A percentile compares a stretch with the other conserved stretches of the same genome.
phyloP scores from a whole-genome alignment of 1,140 invertebrate species.

The Drosophila ercepeae region DNA sequence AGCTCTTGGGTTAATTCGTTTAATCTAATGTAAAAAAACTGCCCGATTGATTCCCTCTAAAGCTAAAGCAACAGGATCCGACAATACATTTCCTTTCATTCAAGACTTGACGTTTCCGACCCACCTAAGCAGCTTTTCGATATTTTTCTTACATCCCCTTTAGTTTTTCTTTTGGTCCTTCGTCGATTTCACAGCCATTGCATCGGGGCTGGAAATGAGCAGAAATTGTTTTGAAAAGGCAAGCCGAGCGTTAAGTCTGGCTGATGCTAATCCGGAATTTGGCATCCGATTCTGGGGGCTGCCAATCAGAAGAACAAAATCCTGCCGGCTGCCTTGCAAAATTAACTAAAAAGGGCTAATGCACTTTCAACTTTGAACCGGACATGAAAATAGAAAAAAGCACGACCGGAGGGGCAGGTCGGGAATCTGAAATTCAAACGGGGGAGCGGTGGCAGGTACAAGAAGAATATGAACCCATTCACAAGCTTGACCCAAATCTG shows the following conservation, averaged over 20 bases:
- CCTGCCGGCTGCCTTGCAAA: conserved; percentile 31
- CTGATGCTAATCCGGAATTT: conserved; percentile 21
- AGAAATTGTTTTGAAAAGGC: conserved; percentile 48
- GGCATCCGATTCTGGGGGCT: conserved; percentile 19
- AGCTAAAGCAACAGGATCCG: background rate
- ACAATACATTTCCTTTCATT: no score
- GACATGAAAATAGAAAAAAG: conserved; percentile 8
- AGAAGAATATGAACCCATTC: conserved; percentile 41
- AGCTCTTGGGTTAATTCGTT: no score
- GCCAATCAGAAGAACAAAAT: conserved; percentile 30
- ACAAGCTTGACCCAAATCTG: conserved; percentile 35
- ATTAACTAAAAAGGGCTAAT: conserved; percentile 53
- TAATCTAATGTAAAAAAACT: no score
- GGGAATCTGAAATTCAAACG: conserved; percentile 9
- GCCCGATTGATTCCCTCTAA: background rate
- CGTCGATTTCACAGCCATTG: conserved; percentile 6
- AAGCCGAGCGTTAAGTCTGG: conserved; percentile 28
- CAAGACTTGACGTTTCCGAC: no score
- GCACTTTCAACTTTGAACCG: conserved; percentile 55
- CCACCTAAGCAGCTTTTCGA: background rate
- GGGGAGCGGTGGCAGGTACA: conserved; percentile 2
- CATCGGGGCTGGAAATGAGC: conserved; percentile 34
- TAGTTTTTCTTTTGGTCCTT: background rate
- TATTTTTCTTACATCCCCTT: background rate
- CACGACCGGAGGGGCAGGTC: conserved; percentile 1